These are phyloP conservation scores for Crotophaga sulcirostris DNA, from an alignment of 2,113 vertebrate species.

Conservation along the genomic window DNA sequence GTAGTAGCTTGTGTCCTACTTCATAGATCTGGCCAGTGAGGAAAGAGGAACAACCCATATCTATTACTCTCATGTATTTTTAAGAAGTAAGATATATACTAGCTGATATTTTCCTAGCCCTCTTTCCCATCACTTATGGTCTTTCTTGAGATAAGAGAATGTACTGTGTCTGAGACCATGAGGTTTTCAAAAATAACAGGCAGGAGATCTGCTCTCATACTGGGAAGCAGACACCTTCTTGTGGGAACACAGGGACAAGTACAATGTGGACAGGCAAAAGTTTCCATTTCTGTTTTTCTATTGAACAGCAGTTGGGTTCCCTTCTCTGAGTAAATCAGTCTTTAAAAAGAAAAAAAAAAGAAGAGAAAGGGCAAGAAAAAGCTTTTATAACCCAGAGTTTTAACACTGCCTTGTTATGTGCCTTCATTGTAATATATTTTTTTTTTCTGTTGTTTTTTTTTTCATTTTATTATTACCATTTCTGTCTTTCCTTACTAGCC, in stretches of 20 bases:
- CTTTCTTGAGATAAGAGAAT: neutral
- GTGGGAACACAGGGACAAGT: neutral
- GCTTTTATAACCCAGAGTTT: neutral
- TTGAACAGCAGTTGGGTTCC: neutral
- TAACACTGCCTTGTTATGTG: neutral
- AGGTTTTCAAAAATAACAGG: neutral
- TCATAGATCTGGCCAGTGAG: neutral
- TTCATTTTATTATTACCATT: neutral
- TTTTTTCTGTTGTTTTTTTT: neutral
- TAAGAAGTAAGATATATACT: neutral
- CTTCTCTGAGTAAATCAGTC: neutral
- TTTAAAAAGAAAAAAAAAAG: neutral
- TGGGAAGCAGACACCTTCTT: neutral
- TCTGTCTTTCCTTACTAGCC: neutral
- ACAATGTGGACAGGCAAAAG: neutral
- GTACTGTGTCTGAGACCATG: neutral
- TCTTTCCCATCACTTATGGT: neutral
- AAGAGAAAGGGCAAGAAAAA: neutral
- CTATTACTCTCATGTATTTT: neutral
- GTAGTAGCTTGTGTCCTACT: neutral
- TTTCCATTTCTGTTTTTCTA: neutral
- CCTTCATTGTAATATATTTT: neutral
- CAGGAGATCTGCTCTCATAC: neutral
- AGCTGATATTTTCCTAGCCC: neutral
- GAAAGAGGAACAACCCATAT: neutral